Evolutionary conservation across 2,113 vertebrate species (phyloP).

Genomic region (Probosciger aterrimus): DNA sequence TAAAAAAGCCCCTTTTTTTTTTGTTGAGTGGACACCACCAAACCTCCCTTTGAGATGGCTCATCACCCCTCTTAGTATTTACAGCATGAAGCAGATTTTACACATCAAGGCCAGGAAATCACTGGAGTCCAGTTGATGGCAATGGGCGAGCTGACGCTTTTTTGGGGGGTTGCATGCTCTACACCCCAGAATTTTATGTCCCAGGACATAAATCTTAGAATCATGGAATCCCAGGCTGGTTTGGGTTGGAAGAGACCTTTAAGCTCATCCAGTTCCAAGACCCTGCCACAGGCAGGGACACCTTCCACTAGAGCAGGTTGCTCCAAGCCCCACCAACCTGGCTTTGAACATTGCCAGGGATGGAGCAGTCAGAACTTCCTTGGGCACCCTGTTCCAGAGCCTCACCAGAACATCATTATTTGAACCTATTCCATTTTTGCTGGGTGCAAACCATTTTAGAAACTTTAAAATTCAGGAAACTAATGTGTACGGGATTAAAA

Average conservation of each 20-base stretch:
- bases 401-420: background rate
- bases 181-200: background rate
- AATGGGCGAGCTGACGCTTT: rapidly evolving
- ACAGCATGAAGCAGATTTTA: background rate
- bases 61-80: background rate
- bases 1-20: background rate
- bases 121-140: rapidly evolving
- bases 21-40: background rate
- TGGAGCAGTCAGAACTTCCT: background rate
- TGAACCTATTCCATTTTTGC: background rate
- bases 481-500: background rate
- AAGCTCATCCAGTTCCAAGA: background rate
- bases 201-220: background rate
- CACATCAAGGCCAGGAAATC: background rate
- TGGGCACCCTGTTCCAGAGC: background rate
- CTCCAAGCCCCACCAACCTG: background rate
- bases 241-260: background rate
- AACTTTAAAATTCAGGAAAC: background rate
- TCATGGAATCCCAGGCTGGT: background rate
- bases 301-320: background rate
- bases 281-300: background rate
- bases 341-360: background rate
- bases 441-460: background rate
- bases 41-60: background rate
- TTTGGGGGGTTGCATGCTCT: background rate